These are phyloP conservation scores for Eutolmus rufibarbis DNA, from an alignment of 2,888 invertebrate genomes.

Conservation along the genomic window DNA sequence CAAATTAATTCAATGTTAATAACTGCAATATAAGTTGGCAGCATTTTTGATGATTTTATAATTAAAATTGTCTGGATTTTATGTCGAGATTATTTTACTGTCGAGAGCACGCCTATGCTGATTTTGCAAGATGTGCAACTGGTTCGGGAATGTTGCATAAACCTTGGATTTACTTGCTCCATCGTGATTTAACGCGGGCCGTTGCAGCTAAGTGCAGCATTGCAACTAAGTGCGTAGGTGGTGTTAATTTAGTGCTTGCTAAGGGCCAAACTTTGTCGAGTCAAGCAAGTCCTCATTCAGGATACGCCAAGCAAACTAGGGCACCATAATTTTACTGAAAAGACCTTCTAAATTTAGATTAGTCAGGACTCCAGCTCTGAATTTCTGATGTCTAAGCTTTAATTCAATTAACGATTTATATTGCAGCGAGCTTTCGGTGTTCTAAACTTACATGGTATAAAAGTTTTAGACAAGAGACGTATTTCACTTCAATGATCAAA, in stretches of 20 bases:
- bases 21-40: not conserved
- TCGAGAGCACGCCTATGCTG: not conserved
- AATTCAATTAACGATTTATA: not conserved
- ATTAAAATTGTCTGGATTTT: slow-evolving; percentile 7
- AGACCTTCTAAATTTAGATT: not conserved
- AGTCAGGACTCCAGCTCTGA: not conserved
- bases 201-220: not conserved
- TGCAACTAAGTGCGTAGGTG: not conserved
- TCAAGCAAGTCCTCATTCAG: not conserved
- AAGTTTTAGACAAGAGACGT: not conserved
- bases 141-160: not conserved
- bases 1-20: slow-evolving; percentile 42
- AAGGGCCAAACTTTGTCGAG: not conserved
- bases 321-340: not conserved
- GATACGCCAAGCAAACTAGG: not conserved
- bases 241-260: not conserved
- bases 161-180: not conserved
- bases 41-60: slow-evolving; percentile 22
- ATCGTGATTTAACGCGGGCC: not conserved
- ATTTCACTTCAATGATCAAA: not conserved
- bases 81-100: not conserved
- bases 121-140: not conserved
- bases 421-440: not conserved
- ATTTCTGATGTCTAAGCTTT: not conserved
- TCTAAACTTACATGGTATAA: not conserved